phyloP scores from a whole-genome alignment of 2,113 vertebrate genomes.

The Prionailurus viverrinus region DNA sequence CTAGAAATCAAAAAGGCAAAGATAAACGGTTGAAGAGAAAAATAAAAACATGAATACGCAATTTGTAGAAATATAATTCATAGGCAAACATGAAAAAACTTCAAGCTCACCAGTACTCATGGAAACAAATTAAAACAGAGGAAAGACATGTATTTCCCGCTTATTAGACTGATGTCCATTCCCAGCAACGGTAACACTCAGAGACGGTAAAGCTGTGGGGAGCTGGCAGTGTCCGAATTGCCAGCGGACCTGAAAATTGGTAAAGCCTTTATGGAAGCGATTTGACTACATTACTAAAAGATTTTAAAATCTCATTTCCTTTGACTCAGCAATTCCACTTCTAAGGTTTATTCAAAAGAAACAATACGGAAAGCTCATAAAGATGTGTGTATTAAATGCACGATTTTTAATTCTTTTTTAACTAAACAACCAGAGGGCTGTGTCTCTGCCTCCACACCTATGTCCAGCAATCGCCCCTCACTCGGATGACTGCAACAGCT shows the following conservation, averaged over 20 bases:
- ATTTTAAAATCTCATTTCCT: constrained; percentile 49
- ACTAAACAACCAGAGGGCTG: background rate
- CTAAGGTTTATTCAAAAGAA: constrained; percentile 43
- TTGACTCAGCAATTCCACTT: constrained; percentile 28
- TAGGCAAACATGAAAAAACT: background rate
- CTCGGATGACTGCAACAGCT: background rate
- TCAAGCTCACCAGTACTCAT: background rate
- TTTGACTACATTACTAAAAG: constrained; percentile 15
- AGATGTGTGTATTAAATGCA: background rate
- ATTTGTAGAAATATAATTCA: background rate
- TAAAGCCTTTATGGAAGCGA: background rate
- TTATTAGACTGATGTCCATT: background rate
- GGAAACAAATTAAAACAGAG: constrained; percentile 13
- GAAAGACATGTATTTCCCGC: background rate
- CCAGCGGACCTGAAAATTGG: background rate
- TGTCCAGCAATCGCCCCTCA: background rate
- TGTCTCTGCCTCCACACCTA: background rate
- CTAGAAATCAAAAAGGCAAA: background rate
- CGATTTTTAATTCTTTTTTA: background rate
- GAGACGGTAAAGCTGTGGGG: background rate
- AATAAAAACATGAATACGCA: background rate
- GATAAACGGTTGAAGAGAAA: background rate
- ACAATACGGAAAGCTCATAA: background rate
- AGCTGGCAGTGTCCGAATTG: background rate
- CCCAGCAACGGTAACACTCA: background rate